These are phyloP conservation scores for Trachurus trachurus DNA, from an alignment of 2,797 vertebrate genomes.

Conservation along the genomic window DNA sequence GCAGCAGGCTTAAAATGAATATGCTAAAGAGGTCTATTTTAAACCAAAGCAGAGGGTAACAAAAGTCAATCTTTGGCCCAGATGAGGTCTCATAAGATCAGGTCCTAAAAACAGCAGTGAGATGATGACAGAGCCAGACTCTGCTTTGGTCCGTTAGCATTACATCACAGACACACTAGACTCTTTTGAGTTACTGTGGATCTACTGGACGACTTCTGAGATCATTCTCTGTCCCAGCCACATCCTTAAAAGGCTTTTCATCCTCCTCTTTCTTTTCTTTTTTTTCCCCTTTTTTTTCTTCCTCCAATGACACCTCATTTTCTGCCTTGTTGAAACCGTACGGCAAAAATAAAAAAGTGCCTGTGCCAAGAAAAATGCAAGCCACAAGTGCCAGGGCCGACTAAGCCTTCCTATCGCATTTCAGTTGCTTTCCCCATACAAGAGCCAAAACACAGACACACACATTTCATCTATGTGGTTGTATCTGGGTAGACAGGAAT, in stretches of 20 bases:
- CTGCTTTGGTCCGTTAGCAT: constrained; percentile 37
- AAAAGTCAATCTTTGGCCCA: constrained; percentile 31
- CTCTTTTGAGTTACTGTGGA: constrained; percentile 30
- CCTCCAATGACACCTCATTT: constrained; percentile 58
- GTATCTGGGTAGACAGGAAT: constrained; percentile 32
- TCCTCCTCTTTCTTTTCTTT: constrained; percentile 36
- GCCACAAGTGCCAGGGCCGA: constrained; percentile 46
- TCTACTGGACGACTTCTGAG: constrained; percentile 55
- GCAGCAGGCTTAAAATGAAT: neutral
- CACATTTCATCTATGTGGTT: constrained; percentile 19
- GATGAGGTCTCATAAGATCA: constrained; percentile 45
- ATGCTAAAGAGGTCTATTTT: neutral
- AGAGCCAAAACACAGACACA: constrained; percentile 23
- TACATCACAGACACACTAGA: constrained; percentile 57
- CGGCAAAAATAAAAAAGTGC: constrained; percentile 47
- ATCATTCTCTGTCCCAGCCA: constrained; percentile 58
- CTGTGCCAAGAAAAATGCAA: constrained; percentile 64
- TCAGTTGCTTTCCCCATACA: constrained; percentile 39
- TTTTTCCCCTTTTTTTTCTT: neutral
- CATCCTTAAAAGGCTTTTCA: constrained; percentile 80
- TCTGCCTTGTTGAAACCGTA: constrained; percentile 57
- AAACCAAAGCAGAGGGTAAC: constrained; percentile 19
- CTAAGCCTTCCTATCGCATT: constrained; percentile 50
- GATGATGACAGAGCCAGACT: constrained; percentile 31
- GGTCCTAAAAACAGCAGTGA: constrained; percentile 53